Base-by-base conservation (phyloP, 2,888 invertebrate species). In the Orthonevra nobilis region DNA sequence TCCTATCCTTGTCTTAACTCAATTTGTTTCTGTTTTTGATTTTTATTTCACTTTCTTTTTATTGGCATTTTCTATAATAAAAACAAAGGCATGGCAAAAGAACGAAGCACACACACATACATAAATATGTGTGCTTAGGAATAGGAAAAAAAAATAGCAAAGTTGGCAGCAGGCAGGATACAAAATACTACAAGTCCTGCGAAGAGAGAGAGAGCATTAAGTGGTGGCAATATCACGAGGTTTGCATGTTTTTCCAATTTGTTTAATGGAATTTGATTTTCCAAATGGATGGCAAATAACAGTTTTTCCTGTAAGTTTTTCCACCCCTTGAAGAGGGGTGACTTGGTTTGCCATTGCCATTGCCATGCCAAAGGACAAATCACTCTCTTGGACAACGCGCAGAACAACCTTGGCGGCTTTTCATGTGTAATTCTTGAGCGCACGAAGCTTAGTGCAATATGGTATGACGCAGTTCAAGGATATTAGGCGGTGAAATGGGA, bases 241-340 rank as follows among this genome's bases (percentile, higher is more conserved):
- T 83, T 83, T 83, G 83, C 83, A 84, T 84, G 83, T 83, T 83
- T 84, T 84, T 83, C 83, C 84, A 84, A 84, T 84, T 84, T 83
- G 83, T 84, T 84, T 84, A 84, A 84, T 84, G 84, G 84, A 84
- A 83, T 83, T 84, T 83, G 84, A 84, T 84, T 84, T 84, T 83
- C 83, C 83, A 83, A 84, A 84, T 83, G 84, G 84, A 83, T 84
- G 82, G 79, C 81, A 83, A 81, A 82, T 81, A 82, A 66, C 81
- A 77, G 72, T 81, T 73, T 64, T 74, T 81, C 60, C 72, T 81
- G 34, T 19, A 32, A 54, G 28, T 64, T 64, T 50, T 20, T 19
- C 7, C 28, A 30, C 14, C 7, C 23, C 12, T 15, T 15, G 46
- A 19, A 26, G 46, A 3, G 42, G 23, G 15, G 28, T n/a, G n/a